These are phyloP conservation scores for Hetaerina americana DNA, from an alignment of 1,140 invertebrate genomes.

Conservation along the genomic window DNA sequence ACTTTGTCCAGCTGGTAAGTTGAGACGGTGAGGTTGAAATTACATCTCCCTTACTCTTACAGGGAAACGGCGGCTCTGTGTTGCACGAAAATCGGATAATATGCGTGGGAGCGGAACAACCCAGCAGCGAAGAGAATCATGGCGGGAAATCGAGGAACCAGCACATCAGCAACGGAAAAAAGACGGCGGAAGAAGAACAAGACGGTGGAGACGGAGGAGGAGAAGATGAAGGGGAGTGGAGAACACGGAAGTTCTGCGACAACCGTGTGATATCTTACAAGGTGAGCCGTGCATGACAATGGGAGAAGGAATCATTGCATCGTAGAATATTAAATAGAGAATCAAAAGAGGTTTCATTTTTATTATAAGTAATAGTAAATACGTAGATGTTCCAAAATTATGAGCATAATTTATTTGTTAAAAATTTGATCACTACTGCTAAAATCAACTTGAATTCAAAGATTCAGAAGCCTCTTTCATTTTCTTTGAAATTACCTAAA, in stretches of 20 bases:
- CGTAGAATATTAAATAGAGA: no score
- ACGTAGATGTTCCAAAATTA: no score
- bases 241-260: neutral
- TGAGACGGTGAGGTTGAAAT: neutral
- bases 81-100: neutral
- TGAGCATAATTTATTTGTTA: no score
- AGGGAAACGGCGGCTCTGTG: neutral
- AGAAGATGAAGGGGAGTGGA: neutral
- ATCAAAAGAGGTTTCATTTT: no score
- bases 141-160: no score
- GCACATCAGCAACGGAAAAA: neutral
- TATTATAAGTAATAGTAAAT: no score
- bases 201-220: neutral
- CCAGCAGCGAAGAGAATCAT: no score
- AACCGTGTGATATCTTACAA: neutral
- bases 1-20: neutral
- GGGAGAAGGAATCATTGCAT: no score
- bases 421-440: no score
- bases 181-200: neutral
- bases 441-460: no score
- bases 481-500: no score
- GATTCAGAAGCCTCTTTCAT: no score
- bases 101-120: neutral
- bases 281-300: neutral
- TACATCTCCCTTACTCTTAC: neutral